Conservation (phyloP, 2,888 invertebrate species). For the Coenonympha arcania region DNA sequence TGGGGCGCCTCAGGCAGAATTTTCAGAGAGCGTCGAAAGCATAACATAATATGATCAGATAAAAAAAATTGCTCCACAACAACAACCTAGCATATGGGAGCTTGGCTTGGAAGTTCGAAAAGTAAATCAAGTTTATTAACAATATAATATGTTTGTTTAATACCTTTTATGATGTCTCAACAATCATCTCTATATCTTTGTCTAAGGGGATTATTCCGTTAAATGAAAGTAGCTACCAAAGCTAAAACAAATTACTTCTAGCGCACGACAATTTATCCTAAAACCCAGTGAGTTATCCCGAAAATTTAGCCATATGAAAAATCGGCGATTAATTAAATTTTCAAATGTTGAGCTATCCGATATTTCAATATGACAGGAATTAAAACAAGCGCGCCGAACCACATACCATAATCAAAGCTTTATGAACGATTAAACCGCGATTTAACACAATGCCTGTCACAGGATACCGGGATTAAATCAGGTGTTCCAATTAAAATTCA, state of each 20-base stretch:
- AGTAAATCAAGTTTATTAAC: too few species aligned
- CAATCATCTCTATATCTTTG: conserved; percentile 8
- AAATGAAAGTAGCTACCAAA: conserved; percentile 11
- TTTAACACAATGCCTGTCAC: conserved; percentile 6
- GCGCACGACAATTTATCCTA: not conserved
- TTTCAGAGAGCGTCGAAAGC: too few species aligned
- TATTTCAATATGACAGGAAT: not conserved
- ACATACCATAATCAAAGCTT: conserved; percentile 4
- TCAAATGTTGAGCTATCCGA: not conserved
- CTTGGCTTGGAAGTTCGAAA: too few species aligned
- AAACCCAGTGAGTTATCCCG: not conserved
- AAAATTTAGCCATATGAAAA: not conserved
- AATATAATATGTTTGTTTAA: too few species aligned
- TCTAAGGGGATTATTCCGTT: conserved; percentile 15
- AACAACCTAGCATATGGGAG: too few species aligned
- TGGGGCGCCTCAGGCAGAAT: too few species aligned
- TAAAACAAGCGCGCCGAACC: conserved; percentile 1
- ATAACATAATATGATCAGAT: too few species aligned
- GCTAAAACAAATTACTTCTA: conserved; percentile 6
- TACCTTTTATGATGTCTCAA: not conserved
- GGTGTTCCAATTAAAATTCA: conserved; percentile 65
- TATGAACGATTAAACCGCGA: conserved; percentile 7
- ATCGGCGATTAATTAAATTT: not conserved
- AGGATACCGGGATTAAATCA: conserved; percentile 31
- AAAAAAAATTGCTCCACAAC: too few species aligned